These are phyloP conservation scores for Sebastes taczanowskii DNA, from an alignment of 2,797 vertebrate species.

Conservation along the genomic window DNA sequence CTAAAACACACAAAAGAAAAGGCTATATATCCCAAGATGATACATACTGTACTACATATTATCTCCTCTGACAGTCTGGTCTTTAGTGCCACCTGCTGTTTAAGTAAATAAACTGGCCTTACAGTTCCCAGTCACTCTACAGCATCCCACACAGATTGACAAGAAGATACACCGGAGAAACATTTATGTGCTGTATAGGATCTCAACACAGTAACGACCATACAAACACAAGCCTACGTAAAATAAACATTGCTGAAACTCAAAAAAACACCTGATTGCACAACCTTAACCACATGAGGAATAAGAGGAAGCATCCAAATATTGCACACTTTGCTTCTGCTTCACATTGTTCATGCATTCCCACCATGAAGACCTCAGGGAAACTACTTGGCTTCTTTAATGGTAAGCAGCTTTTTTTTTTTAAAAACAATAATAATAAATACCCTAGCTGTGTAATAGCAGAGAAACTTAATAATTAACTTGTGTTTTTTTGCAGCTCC, in stretches of 20 bases:
- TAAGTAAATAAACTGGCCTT: background rate
- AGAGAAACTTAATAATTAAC: background rate
- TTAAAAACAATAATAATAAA: background rate
- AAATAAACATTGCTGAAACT: background rate
- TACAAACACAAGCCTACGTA: background rate
- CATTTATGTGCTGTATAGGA: background rate
- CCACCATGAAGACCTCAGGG: conserved; percentile 33
- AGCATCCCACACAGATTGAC: background rate
- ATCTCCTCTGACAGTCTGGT: background rate
- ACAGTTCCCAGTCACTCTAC: background rate
- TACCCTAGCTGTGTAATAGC: background rate
- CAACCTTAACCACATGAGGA: background rate
- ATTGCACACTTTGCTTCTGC: background rate
- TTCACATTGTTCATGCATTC: background rate
- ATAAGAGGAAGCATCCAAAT: conserved; percentile 30
- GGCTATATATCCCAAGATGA: background rate
- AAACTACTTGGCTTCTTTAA: conserved; percentile 6
- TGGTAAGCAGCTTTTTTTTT: conserved; percentile 27
- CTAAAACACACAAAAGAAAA: background rate
- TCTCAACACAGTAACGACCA: background rate
- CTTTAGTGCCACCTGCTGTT: conserved; percentile 68
- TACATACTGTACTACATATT: background rate
- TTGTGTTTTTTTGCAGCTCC: conserved; percentile 31
- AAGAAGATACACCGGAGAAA: background rate
- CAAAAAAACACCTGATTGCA: background rate